Conservation (phyloP, 2,113 vertebrate species). For the Nanger granti region DNA sequence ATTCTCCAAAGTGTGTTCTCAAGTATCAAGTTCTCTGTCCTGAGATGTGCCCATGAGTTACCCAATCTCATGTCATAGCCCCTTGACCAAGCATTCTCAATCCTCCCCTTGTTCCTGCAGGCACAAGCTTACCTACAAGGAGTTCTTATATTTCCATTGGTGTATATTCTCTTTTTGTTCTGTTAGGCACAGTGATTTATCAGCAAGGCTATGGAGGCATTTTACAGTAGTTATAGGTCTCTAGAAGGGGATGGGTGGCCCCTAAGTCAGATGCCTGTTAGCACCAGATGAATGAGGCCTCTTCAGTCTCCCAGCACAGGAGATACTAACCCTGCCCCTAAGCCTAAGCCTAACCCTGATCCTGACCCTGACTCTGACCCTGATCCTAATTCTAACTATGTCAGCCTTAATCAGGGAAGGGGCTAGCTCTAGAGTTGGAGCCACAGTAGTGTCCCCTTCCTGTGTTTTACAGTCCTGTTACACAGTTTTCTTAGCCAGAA, state of each 20-base stretch:
- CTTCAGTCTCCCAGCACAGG: background rate
- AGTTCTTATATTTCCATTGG: background rate
- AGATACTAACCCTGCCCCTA: background rate
- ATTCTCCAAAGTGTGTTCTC: background rate
- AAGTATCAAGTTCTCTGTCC: background rate
- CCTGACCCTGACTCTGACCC: background rate
- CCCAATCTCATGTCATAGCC: background rate
- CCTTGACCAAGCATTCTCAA: background rate
- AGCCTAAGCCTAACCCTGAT: background rate
- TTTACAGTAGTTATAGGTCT: background rate
- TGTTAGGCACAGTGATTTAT: background rate
- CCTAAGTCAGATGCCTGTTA: background rate
- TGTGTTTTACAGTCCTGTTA: background rate
- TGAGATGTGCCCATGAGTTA: background rate
- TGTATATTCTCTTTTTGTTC: background rate
- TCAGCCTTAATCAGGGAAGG: background rate
- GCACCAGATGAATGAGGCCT: background rate
- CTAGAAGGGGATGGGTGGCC: background rate
- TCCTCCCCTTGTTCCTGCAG: background rate
- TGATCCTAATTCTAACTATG: background rate
- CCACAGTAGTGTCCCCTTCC: background rate
- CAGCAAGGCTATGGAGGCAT: background rate
- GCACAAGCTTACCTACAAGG: background rate
- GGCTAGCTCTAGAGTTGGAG: background rate
- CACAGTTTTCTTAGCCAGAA: background rate